These are phyloP conservation scores for Heterotilapia buettikoferi DNA, from an alignment of 2,113 vertebrate genomes.

Conservation along the genomic window DNA sequence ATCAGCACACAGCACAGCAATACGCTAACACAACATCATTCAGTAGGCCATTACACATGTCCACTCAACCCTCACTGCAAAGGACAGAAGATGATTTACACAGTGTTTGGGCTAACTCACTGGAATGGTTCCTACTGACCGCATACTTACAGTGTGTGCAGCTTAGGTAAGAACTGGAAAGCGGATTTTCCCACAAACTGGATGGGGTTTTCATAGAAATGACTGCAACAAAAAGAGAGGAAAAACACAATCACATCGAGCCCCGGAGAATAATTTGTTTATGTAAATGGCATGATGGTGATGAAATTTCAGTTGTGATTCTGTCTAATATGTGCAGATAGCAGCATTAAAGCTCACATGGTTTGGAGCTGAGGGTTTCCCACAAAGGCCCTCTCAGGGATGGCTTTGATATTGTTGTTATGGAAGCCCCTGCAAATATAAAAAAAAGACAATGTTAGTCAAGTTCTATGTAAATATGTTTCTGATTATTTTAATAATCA, in stretches of 20 bases:
- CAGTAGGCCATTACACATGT: slow-evolving; percentile 64
- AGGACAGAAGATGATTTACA: slow-evolving; percentile 55
- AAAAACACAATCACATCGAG: background rate
- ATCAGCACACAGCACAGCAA: slow-evolving; percentile 44
- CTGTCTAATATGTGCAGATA: background rate
- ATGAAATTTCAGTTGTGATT: background rate
- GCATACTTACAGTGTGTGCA: slow-evolving; percentile 91
- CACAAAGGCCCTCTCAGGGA: slow-evolving; percentile 91
- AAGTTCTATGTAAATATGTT: slow-evolving; percentile 11
- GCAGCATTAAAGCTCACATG: slow-evolving; percentile 76
- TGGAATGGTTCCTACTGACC: slow-evolving; percentile 41
- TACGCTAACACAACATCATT: slow-evolving; percentile 63
- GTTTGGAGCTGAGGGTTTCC: slow-evolving; percentile 92
- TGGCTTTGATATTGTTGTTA: slow-evolving; percentile 93
- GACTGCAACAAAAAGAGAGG: slow-evolving; percentile 66
- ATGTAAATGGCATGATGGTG: background rate
- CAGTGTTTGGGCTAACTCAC: slow-evolving; percentile 48
- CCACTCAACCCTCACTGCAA: slow-evolving; percentile 50
- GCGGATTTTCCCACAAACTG: slow-evolving; percentile 91
- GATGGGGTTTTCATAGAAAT: slow-evolving; percentile 97
- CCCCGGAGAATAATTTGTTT: background rate
- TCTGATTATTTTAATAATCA: background rate
- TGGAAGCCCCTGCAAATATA: slow-evolving; percentile 85
- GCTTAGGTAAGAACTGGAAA: slow-evolving; percentile 89
- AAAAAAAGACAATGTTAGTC: slow-evolving; percentile 28